Conservation (phyloP, 1,140 invertebrate species). For the Manduca sexta region DNA sequence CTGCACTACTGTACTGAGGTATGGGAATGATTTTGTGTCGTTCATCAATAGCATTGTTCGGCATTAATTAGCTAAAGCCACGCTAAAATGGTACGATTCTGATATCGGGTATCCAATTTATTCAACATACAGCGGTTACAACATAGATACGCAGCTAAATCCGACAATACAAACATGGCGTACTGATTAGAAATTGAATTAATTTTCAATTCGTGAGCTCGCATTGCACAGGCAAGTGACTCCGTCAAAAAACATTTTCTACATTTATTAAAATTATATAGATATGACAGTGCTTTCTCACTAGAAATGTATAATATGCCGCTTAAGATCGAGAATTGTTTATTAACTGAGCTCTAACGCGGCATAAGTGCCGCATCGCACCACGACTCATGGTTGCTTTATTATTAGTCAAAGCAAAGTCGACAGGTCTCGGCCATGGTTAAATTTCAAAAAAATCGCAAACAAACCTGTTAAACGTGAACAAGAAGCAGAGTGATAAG, state of each 20-base stretch:
- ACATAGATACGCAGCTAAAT: not conserved
- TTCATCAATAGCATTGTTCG: too few relatives aligned
- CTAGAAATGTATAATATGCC: conserved; percentile 46
- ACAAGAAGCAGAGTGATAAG: too few relatives aligned
- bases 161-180: not conserved
- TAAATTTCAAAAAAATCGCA: too few relatives aligned
- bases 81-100: too few relatives aligned
- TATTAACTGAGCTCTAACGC: conserved; percentile 51
- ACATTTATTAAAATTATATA: conserved; percentile 49
- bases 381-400: conserved; percentile 33
- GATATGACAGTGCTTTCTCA: conserved; percentile 37
- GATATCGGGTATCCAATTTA: too few relatives aligned
- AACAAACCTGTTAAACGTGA: too few relatives aligned
- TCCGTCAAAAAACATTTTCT: conserved; percentile 36
- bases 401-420: conserved; percentile 5
- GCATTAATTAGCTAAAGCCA: too few relatives aligned
- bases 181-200: conserved; percentile 18
- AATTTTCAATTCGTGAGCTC: conserved; percentile 1
- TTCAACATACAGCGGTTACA: not conserved
- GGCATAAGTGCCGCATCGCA: conserved; percentile 46
- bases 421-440: too few relatives aligned
- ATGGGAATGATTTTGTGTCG: too few relatives aligned
- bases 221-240: not conserved
- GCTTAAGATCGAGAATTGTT: conserved; percentile 50
- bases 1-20: too few relatives aligned